Evolutionary conservation across 2,113 vertebrate species (phyloP).

Genomic region (Eulemur rufifrons): DNA sequence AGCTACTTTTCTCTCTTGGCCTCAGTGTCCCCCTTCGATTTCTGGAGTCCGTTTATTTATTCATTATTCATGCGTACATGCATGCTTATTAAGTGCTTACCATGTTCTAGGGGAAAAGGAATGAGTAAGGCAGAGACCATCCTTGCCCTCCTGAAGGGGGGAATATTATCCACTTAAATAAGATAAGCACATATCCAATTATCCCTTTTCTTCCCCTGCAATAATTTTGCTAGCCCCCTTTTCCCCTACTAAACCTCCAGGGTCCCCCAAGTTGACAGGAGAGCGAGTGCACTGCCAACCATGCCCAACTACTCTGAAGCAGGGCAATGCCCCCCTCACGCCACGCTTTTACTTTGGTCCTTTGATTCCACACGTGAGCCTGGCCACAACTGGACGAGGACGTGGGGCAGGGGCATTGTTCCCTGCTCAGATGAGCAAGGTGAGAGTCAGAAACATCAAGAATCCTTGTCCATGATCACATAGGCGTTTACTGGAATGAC

Average conservation of each 20-base stretch:
- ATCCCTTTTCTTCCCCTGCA: background rate
- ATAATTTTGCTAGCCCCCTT: background rate
- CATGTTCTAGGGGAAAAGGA: background rate
- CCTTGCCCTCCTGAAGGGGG: background rate
- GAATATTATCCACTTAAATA: background rate
- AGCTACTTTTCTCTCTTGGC: background rate
- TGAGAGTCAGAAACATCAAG: background rate
- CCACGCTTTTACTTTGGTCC: background rate
- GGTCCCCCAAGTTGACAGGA: background rate
- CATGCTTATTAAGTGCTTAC: background rate
- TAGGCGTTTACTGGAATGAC: background rate
- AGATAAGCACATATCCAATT: background rate
- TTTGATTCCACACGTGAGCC: background rate
- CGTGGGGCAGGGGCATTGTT: background rate
- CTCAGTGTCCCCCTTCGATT: background rate
- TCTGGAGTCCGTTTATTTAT: background rate
- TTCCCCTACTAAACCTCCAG: background rate
- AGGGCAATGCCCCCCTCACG: background rate
- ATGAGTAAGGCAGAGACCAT: background rate
- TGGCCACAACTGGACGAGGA: background rate
- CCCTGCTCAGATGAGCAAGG: background rate
- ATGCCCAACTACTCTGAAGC: accelerated
- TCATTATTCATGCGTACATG: background rate
- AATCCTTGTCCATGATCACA: accelerated
- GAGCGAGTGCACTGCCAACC: background rate